These are phyloP conservation scores for Barbus barbus DNA, from an alignment of 2,113 vertebrate genomes.

Conservation along the genomic window DNA sequence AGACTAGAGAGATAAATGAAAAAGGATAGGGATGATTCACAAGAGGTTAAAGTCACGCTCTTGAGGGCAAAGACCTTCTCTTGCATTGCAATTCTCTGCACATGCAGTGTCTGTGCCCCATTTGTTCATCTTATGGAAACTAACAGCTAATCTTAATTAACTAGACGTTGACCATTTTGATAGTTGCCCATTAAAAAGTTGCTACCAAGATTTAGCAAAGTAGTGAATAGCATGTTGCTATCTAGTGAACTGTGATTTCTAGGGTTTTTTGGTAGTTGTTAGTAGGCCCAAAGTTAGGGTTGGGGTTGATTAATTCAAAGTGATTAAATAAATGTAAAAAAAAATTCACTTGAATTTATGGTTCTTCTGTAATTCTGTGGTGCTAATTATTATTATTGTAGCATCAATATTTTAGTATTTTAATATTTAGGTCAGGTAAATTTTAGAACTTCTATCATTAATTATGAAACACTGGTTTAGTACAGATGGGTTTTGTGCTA, in stretches of 20 bases:
- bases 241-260: not conserved
- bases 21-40: slow-evolving; percentile 27
- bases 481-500: not conserved
- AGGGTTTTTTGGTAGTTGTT: not conserved
- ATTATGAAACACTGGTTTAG: not conserved
- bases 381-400: not conserved
- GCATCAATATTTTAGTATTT: not conserved
- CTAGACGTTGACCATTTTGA: not conserved
- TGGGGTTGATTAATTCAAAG: not conserved
- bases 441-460: not conserved
- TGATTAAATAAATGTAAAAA: no score
- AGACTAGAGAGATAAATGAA: slow-evolving; percentile 7
- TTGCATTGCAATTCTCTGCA: not conserved
- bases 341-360: no score
- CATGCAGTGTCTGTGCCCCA: not conserved
- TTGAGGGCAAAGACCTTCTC: not conserved
- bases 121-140: not conserved
- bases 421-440: not conserved
- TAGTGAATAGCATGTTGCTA: not conserved
- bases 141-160: slow-evolving; percentile 1
- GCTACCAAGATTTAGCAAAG: not conserved
- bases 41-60: not conserved
- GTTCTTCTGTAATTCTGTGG: no score
- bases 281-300: not conserved
- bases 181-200: not conserved